A percentile compares a stretch with the other conserved stretches of the same genome.
Evolutionary conservation across 2,113 vertebrate species (phyloP).

Genomic region (Lipophrys pholis): DNA sequence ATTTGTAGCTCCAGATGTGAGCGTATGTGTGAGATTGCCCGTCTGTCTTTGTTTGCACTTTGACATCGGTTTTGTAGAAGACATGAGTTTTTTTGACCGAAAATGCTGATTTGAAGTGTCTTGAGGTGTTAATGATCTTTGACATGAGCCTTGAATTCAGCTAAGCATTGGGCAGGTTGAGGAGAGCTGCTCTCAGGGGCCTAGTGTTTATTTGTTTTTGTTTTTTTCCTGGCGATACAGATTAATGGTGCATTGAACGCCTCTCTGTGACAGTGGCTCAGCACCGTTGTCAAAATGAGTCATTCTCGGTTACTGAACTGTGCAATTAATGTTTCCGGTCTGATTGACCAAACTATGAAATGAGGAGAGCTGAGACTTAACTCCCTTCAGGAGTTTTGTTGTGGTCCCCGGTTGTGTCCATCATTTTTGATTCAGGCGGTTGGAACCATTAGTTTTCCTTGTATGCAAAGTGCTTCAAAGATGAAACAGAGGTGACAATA

Average conservation of each 20-base stretch:
- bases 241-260: not conserved
- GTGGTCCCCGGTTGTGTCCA: not conserved
- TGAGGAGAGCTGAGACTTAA: not conserved
- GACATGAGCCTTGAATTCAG: too few species aligned
- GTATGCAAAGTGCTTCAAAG: constrained; percentile 17
- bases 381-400: constrained; percentile 1
- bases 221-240: not conserved
- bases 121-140: too few species aligned
- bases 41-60: too few species aligned
- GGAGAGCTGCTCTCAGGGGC: not conserved
- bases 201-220: not conserved
- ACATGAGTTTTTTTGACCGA: too few species aligned
- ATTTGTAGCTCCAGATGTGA: too few species aligned
- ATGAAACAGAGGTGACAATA: constrained; percentile 5
- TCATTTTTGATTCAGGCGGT: constrained; percentile 10
- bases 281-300: constrained; percentile 7
- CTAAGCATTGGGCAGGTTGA: too few species aligned
- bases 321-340: constrained; percentile 33
- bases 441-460: constrained; percentile 10
- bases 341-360: constrained; percentile 4
- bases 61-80: too few species aligned
- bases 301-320: constrained; percentile 33
- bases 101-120: too few species aligned
- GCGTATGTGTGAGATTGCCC: too few species aligned
- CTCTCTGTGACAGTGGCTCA: not conserved